Base-by-base conservation (phyloP, 2,888 invertebrate genomes). In the Coelopa pilipes region DNA sequence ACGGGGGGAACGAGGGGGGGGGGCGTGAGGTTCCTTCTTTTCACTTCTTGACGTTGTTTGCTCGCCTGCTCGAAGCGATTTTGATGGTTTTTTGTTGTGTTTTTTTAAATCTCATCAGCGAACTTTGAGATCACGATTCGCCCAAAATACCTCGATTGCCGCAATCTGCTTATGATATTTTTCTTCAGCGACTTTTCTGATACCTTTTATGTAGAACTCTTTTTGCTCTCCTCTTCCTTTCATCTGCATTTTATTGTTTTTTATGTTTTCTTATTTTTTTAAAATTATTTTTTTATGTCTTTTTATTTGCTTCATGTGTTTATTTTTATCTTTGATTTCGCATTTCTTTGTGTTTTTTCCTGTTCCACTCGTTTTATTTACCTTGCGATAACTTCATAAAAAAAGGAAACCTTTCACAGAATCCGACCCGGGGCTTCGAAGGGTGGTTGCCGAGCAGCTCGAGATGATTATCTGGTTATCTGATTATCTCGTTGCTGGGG, bases 171-270 rank as follows among this genome's bases (percentile, higher is more conserved):
- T 53, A 53, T 15, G 15, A n/a, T 53, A n/a, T 66, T 66, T 45
- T 45, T 63, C 34, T 34, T 34, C 5, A 46, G 46, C 45, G 2
- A 34, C 7, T 34, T 34, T 34, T 34, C 34, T 66, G 10, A 15
- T 47, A 5, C 34, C 5, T 34, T 47, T 66, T n/a, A 69, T 49
- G n/a, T 53, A n/a, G n/a, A n/a, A n/a, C n/a, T 24, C 45, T 69
- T 45, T 9, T 50, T 53, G 3, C 53, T 53, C 76, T 79, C 75
- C 34, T 73, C 73, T 50, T 50, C 49, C 21, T 62, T 47, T 60
- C 50, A 63, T 34, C n/a, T 62, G n/a, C 34, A 34, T 34, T 34
- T 34, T 34, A 34, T 34, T 34, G 19, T n/a, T 59, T 10, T 17
- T 19, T 59, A 7, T 19, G 0, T 17, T 3, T 57, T 17, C 19